A percentile compares a stretch with the other conserved stretches of the same genome.
Evolutionary conservation across 2,113 vertebrate genomes (phyloP).

Genomic region (Pluvialis apricaria): DNA sequence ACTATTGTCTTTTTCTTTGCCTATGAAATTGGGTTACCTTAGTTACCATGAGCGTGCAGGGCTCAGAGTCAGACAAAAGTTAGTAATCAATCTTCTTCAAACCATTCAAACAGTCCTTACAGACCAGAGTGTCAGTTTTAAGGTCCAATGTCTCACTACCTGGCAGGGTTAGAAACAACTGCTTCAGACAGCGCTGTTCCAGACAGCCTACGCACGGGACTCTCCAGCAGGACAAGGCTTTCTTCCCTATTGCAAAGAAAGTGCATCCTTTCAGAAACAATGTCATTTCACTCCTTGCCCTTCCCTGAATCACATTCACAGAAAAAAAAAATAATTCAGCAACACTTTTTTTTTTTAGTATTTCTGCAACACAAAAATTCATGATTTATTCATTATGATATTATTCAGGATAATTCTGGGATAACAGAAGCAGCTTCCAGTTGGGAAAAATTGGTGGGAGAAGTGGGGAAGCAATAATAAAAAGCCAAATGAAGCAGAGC

Average conservation of each 20-base stretch:
- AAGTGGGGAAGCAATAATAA: not conserved
- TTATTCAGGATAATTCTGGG: not conserved
- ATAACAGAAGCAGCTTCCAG: not conserved
- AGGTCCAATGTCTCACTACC: not conserved
- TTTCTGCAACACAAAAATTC: not conserved
- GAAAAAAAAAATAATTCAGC: not conserved
- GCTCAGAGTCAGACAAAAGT: not conserved
- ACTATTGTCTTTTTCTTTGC: not conserved
- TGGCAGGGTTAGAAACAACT: rapidly evolving
- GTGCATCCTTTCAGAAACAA: not conserved
- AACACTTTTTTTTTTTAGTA: not conserved
- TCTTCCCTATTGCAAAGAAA: not conserved
- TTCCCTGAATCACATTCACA: not conserved
- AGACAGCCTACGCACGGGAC: rapidly evolving
- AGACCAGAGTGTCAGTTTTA: not conserved
- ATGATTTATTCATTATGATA: not conserved
- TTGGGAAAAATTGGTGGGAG: not conserved
- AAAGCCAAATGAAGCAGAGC: not conserved
- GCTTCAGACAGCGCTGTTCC: not conserved
- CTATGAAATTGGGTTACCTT: not conserved
- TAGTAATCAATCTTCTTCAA: not conserved
- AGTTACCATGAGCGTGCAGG: not conserved
- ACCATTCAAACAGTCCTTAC: not conserved
- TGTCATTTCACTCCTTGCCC: not conserved
- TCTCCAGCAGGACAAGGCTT: not conserved